These are phyloP conservation scores for Yoshiicerus persimilis DNA, from an alignment of 1,140 invertebrate species.

Conservation along the genomic window DNA sequence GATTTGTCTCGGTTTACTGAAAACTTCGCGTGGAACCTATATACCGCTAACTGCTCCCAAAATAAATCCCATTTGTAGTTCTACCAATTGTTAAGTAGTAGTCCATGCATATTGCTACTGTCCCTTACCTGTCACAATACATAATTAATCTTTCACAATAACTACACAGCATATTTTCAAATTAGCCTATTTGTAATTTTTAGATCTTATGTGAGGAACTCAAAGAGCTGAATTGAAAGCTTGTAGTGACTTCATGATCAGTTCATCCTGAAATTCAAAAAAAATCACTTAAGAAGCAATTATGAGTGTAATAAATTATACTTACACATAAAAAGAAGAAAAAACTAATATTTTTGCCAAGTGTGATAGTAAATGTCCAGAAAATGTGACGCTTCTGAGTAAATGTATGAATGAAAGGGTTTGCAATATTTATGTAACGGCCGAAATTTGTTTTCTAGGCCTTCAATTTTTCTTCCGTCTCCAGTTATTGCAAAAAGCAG, in stretches of 20 bases:
- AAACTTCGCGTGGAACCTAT: slow-evolving; percentile 9
- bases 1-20: slow-evolving; percentile 16
- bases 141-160: neutral
- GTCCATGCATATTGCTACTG: neutral
- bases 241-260: slow-evolving; percentile 76
- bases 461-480: too few species aligned
- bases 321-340: too few species aligned
- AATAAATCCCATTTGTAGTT: neutral
- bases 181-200: neutral
- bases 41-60: neutral
- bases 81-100: too few species aligned
- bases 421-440: too few species aligned
- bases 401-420: too few species aligned
- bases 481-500: neutral
- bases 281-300: neutral
- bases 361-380: too few species aligned
- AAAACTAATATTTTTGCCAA: too few species aligned
- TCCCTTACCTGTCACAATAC: neutral
- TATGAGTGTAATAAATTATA: neutral
- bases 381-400: too few species aligned
- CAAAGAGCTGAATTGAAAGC: slow-evolving; percentile 62
- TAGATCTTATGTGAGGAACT: neutral
- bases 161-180: neutral
- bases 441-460: too few species aligned
- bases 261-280: slow-evolving; percentile 66